Base-by-base conservation (phyloP, 1,140 invertebrate species). In the Ganaspis sp. region DNA sequence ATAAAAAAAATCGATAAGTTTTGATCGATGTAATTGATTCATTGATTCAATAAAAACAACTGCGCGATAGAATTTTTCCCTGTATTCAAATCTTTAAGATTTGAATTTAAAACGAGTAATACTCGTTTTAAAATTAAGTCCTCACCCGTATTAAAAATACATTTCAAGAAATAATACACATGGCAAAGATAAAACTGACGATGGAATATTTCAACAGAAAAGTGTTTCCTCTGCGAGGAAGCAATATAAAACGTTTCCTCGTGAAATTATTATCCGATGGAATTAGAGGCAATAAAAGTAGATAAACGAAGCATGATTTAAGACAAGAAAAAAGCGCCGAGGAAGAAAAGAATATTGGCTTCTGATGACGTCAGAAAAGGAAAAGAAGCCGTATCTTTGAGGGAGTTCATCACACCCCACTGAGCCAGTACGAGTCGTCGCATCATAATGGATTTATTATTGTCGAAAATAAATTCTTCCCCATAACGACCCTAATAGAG, bases 371-470 rank as follows among this genome's bases (percentile, higher is more conserved):
- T 64, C 21, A 40, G 64, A 42, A 17, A 26, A 69, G 11, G 6
- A 45, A 42, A 70, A 69, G 64, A 69, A 73, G 15, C n/a, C n/a
- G 26, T 69, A 81, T 81, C 77, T 81, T 84, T 76, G 71, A 42
- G 76, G 58, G 73, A 34, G 73, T 76, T 75, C 72, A 82, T 81
- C 80, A 83, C 83, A 76, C 83, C 77, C 80, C 76, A 74, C 45
- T 64, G 73, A 81, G 45, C 75, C 58, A 82, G 75, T 82, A 73
- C 80, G 78, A 83, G 75, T 83, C 72, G 76, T 83, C 79, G 80
- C 75, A 77, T 81, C 80, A 82, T 90, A 91, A 91, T 91, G 88
- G 89, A 91, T 91, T 90, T 91, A 90, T 91, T 90, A 91, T 91
- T 88, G 89, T 84, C 84, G 87, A 87, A 89, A 90, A 91, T 91